Base-by-base conservation (phyloP, 1,140 invertebrate species). In the Drosophila saltans region DNA sequence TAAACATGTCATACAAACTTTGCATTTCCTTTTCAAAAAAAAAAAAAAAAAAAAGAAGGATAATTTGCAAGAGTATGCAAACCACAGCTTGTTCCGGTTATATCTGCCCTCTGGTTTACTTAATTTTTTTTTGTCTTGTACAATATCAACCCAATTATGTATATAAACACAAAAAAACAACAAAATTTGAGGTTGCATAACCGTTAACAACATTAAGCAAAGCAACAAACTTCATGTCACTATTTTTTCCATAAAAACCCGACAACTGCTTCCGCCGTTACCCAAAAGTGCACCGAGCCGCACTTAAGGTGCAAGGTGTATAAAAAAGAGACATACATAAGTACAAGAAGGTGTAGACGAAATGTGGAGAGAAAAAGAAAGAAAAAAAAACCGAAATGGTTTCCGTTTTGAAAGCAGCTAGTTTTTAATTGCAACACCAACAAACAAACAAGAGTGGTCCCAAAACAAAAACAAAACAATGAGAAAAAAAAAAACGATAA, bases 361-460 rank as follows among this genome's bases (percentile, higher is more conserved):
- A 73, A 48, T 60, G 57, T 59, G 33, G 52, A 7, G 59, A 55
- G 69, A 66, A 33, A 55, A 45, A 57, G 11, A 28, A 8, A 16
- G 3, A 45, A 55, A 56, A 70, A 67, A 55, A 61, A 57, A 40
- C 52, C 39, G 57, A 40, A 72, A 77, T 66, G 41, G 73, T 77
- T 77, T 77, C 75, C 75, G 75, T 77, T 77, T 73, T 61, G 73
- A 73, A 74, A 69, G 48, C 39, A 77, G 75, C 36, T 24, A 73
- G 68, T 58, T 77, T 64, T 73, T 74, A 76, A 76, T 76, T 75
- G 60, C 73, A 59, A 64, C 66, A 65, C 59, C 59, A 60, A 39
- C 21, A 66, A 26, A 59, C 52, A 69, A 62, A 30, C 9, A 26
- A 41, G 2, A 41, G 39, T 41, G 7, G 16, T 16, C 6, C 8